phyloP scores from a whole-genome alignment of 2,797 vertebrate species.

The Kryptopterus vitreolus region DNA sequence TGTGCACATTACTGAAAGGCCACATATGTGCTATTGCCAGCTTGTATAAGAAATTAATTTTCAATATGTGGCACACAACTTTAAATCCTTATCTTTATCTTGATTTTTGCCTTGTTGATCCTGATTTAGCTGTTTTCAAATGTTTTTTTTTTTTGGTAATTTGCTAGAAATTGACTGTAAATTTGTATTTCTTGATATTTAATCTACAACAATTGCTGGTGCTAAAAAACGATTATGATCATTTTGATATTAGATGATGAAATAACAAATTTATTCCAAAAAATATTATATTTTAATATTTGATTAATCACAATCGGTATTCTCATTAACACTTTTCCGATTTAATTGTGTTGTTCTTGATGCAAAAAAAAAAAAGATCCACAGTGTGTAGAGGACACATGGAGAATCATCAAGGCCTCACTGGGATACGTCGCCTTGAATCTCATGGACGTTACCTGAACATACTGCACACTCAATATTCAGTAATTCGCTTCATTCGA shows the following conservation, averaged over 20 bases:
- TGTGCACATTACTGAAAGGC: neutral
- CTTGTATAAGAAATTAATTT: neutral
- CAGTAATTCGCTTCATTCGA: conserved; percentile 44
- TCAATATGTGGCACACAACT: neutral
- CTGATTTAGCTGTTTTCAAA: neutral
- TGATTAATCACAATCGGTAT: too few relatives aligned
- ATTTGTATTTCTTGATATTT: too few relatives aligned
- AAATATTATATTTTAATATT: too few relatives aligned
- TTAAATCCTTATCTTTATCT: neutral
- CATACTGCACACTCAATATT: conserved; percentile 45
- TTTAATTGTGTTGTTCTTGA: conserved; percentile 27
- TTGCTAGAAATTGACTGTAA: neutral
- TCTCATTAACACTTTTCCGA: neutral
- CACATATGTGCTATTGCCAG: neutral
- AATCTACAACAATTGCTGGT: too few relatives aligned
- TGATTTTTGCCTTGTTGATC: neutral
- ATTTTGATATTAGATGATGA: neutral
- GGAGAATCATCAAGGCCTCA: conserved; percentile 11
- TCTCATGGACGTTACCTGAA: conserved; percentile 46
- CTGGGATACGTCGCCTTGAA: conserved; percentile 28
- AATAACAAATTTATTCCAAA: too few relatives aligned
- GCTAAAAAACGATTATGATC: too few relatives aligned
- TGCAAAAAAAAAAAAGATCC: conserved; percentile 13
- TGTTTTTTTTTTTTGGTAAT: neutral
- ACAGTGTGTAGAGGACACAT: conserved; percentile 3